phyloP scores from a whole-genome alignment of 2,113 vertebrate genomes.

The Polyodon spathula region DNA sequence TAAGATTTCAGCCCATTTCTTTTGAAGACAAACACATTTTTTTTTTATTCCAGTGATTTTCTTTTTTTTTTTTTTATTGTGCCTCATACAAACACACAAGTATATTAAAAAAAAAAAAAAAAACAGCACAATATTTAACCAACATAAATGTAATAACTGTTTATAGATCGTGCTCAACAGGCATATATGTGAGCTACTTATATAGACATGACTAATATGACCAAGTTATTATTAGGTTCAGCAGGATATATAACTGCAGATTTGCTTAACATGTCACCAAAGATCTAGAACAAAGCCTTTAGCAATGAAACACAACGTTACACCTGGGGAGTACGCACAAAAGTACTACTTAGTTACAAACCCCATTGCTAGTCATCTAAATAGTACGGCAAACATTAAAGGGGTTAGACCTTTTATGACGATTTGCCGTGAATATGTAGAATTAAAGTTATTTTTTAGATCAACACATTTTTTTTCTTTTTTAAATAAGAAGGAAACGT shows the following conservation, averaged over 20 bases:
- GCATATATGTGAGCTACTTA: slow-evolving; percentile 87
- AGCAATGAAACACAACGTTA: slow-evolving; percentile 52
- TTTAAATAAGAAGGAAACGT: slow-evolving; percentile 49
- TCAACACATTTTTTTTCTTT: slow-evolving; percentile 40
- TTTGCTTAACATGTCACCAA: slow-evolving; percentile 57
- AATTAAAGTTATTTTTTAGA: slow-evolving; percentile 9
- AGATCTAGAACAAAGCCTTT: slow-evolving; percentile 62
- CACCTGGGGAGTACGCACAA: slow-evolving; percentile 46
- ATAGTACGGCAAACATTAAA: slow-evolving; percentile 53
- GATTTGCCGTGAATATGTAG: slow-evolving; percentile 20
- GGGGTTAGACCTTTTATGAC: slow-evolving; percentile 28
- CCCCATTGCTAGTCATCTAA: slow-evolving; percentile 59
- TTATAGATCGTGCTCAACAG: slow-evolving; percentile 92
- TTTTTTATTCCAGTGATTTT: slow-evolving; percentile 34
- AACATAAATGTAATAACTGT: slow-evolving; percentile 85
- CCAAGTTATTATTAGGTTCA: slow-evolving; percentile 82
- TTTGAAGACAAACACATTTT: slow-evolving; percentile 34
- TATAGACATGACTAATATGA: slow-evolving; percentile 86
- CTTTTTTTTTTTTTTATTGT: slow-evolving; percentile 53
- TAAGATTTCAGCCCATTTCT: slow-evolving; percentile 25
- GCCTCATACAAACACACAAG: slow-evolving; percentile 63
- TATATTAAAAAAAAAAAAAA: no score
- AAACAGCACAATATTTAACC: no score
- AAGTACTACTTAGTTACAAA: slow-evolving; percentile 59
- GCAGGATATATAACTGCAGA: slow-evolving; percentile 67